phyloP scores from a whole-genome alignment of 2,113 vertebrate genomes.

The Pterocles gutturalis region DNA sequence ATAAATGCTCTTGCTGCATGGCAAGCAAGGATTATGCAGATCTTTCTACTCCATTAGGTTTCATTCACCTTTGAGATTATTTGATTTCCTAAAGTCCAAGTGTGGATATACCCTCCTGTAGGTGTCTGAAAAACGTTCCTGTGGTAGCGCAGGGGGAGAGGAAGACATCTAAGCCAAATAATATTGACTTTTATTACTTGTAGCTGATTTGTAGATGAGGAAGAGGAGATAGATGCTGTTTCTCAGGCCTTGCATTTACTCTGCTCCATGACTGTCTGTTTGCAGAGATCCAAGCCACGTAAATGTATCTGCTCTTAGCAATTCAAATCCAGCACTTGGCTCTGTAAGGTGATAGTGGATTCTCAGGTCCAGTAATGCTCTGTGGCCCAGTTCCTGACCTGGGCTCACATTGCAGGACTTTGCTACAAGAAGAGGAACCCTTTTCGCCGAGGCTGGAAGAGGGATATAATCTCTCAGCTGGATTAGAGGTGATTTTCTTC shows the following conservation, averaged over 20 bases:
- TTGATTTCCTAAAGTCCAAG: not conserved
- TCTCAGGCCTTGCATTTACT: not conserved
- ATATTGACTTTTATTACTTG: not conserved
- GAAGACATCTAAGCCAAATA: not conserved
- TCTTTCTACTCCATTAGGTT: not conserved
- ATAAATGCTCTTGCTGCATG: not conserved
- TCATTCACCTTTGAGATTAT: not conserved
- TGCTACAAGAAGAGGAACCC: not conserved
- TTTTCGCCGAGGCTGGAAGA: not conserved
- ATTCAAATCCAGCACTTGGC: not conserved
- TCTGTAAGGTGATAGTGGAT: not conserved
- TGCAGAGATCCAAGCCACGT: not conserved
- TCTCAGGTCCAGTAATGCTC: fast-evolving
- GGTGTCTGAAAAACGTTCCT: not conserved
- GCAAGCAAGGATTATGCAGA: not conserved
- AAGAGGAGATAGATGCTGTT: not conserved
- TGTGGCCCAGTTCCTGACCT: not conserved
- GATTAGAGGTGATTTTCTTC: too few relatives aligned
- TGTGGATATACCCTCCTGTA: not conserved
- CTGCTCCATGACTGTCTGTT: fast-evolving
- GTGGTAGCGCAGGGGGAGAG: not conserved
- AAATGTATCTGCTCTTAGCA: not conserved
- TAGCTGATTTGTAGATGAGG: not conserved
- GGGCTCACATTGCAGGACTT: not conserved
- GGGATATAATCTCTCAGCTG: too few relatives aligned